Base-by-base conservation (phyloP, 2,888 invertebrate species). In the Gibbula magus region DNA sequence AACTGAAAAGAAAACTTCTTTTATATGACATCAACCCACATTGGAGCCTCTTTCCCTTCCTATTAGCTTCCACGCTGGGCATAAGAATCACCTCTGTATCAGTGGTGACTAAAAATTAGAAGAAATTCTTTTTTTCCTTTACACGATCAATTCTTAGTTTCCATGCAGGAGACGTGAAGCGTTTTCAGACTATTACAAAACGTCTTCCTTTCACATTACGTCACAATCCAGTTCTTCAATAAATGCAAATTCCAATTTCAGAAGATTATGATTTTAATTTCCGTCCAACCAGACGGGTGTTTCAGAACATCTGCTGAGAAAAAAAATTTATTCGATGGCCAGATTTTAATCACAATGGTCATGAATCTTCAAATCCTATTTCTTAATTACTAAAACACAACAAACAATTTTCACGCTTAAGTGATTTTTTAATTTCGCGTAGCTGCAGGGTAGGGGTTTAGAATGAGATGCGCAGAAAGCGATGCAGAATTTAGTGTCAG, bases 261-360 rank as follows among this genome's bases (percentile, higher is more conserved):
- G 61, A 61, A 61, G 61, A 61, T 61, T 61, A 61, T 61, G 61
- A 61, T 61, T 61, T 61, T 61, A 61, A 61, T 61, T 61, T 61
- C 61, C 61, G 61, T 29, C 61, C 61, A 29, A 25, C 61, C 61
- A 16, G n/a, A 20, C 22, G 25, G 61, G 29, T 61, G 29, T 29
- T 29, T 29, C 18, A 16, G 25, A 61, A 29, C 61, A 61, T 61
- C 61, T 61, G 61, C 29, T 61, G 29, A 25, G 29, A 29, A 61
- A 61, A 61, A 61, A 22, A 18, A 13, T 18, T 22, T 25, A 61
- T 29, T 61, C 29, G 16, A 61, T 29, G 29, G 29, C 61, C 61
- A 61, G 29, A 61, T 61, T 61, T 61, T 61, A 61, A 61, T 61
- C 61, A 22, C 61, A 61, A 61, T 61, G 25, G 61, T 16, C 61